Evolutionary conservation across 1,140 invertebrate genomes (phyloP).

Genomic region (Drosophila triauraria): DNA sequence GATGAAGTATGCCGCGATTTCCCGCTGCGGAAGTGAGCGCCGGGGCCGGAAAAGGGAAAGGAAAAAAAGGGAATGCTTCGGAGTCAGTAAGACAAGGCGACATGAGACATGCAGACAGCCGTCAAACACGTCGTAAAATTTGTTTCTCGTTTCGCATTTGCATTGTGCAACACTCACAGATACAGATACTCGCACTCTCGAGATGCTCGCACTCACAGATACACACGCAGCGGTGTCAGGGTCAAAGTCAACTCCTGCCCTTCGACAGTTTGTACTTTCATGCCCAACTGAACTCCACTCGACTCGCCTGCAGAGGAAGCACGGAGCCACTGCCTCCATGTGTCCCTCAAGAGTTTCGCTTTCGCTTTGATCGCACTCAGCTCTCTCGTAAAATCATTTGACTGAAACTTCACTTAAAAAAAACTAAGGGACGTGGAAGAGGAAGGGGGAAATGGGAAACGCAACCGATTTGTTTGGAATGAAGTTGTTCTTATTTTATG

Average conservation of each 20-base stretch:
- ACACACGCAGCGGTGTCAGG: conserved; percentile 58
- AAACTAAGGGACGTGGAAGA: neutral
- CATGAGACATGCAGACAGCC: conserved; percentile 58
- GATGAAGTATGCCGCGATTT: conserved; percentile 30
- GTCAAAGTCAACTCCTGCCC: conserved; percentile 74
- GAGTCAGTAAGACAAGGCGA: conserved; percentile 46
- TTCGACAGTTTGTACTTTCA: conserved; percentile 71
- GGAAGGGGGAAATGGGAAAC: conserved; percentile 32
- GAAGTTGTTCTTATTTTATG: neutral
- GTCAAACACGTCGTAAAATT: conserved; percentile 82
- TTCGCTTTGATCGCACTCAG: conserved; percentile 56
- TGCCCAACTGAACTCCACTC: conserved; percentile 47
- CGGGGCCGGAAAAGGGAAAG: conserved; percentile 36
- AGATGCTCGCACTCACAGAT: conserved; percentile 18
- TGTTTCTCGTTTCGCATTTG: conserved; percentile 81
- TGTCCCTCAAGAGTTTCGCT: conserved; percentile 46
- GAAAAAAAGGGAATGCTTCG: conserved; percentile 15
- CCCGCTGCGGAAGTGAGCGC: conserved; percentile 68
- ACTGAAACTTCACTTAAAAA: conserved; percentile 37
- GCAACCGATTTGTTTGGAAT: conserved; percentile 6
- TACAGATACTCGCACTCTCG: conserved; percentile 25
- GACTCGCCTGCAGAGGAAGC: conserved; percentile 11
- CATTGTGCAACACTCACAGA: conserved; percentile 68
- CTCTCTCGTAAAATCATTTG: conserved; percentile 52
- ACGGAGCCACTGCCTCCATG: conserved; percentile 14